phyloP scores from a whole-genome alignment of 2,888 invertebrate species.

The Ethmia dodecea region DNA sequence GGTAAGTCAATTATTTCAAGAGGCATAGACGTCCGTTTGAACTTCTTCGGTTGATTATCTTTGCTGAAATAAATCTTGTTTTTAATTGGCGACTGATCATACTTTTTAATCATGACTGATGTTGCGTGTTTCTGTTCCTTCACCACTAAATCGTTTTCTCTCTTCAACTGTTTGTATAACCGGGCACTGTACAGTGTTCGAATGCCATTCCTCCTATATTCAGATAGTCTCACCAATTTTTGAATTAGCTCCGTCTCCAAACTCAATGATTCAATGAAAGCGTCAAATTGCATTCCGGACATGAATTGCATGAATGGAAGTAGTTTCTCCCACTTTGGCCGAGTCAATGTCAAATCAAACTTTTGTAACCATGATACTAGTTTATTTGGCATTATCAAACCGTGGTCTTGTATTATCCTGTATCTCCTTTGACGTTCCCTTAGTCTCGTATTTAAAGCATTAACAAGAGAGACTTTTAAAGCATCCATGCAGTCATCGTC shows the following conservation, averaged over 20 bases:
- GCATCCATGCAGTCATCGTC: constrained; percentile 76
- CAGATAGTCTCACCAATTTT: constrained; percentile 78
- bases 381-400: constrained; percentile 86
- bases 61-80: constrained; percentile 30
- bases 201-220: constrained; percentile 84
- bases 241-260: constrained; percentile 83
- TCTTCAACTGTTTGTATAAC: constrained; percentile 81
- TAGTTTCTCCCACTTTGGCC: constrained; percentile 78
- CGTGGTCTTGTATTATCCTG: constrained; percentile 85
- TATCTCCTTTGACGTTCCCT: constrained; percentile 85
- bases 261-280: constrained; percentile 85
- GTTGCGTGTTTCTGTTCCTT: constrained; percentile 63
- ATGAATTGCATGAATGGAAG: constrained; percentile 87
- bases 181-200: constrained; percentile 79
- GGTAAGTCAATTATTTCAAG: constrained; percentile 85
- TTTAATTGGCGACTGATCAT: constrained; percentile 51
- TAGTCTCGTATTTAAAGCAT: constrained; percentile 86
- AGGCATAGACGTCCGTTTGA: constrained; percentile 56
- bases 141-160: constrained; percentile 74
- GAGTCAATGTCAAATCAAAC: constrained; percentile 80
- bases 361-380: constrained; percentile 82
- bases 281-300: constrained; percentile 84
- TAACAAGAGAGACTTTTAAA: constrained; percentile 83
- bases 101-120: constrained; percentile 50
- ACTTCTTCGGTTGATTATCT: constrained; percentile 29